phyloP scores from a whole-genome alignment of 2,797 vertebrate genomes.

The Sciurus carolinensis region DNA sequence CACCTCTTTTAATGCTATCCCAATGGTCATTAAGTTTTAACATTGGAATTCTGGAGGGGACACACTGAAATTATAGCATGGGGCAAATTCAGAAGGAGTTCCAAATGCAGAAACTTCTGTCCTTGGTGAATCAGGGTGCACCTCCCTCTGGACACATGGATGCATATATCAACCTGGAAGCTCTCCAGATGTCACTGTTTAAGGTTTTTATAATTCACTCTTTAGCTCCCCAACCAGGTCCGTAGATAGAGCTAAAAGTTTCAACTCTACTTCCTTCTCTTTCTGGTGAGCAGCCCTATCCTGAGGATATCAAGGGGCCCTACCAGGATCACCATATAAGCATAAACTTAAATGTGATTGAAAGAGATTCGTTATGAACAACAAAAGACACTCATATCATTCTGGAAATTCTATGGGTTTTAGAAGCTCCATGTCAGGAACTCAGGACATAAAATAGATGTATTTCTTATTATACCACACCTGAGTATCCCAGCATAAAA shows the following conservation, averaged over 20 bases:
- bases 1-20: background rate
- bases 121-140: too few species aligned
- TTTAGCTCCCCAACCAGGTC: background rate
- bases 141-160: background rate
- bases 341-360: background rate
- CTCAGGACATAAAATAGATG: background rate
- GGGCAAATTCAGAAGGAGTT: background rate
- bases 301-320: background rate
- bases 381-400: background rate
- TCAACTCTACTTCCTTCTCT: background rate
- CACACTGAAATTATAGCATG: background rate
- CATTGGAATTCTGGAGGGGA: background rate
- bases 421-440: background rate
- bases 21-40: background rate
- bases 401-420: background rate
- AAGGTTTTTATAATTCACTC: background rate
- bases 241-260: background rate
- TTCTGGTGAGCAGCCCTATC: background rate
- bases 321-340: background rate
- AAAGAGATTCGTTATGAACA: background rate
- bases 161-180: background rate
- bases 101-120: background rate
- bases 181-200: background rate
- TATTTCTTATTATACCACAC: background rate
- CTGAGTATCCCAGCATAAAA: background rate